Base-by-base conservation (phyloP, 2,113 vertebrate genomes). In the Agapornis roseicollis region DNA sequence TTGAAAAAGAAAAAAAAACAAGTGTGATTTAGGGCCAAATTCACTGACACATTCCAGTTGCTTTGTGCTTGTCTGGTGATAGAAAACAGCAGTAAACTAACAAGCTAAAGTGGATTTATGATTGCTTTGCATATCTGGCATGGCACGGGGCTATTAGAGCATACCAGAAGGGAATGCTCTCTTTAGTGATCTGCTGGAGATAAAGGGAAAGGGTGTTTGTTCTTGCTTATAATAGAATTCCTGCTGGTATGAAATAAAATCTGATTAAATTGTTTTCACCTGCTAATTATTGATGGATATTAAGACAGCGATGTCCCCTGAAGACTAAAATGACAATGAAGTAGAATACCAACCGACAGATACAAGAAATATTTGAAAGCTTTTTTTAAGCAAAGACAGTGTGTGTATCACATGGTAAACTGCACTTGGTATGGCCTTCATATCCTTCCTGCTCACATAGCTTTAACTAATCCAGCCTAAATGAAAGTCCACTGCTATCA, bases 71-170 rank as follows among this genome's bases (percentile, higher is more conserved):
- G 90, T 92, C 93, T 96, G 82, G 82, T 95, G 93, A 96, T 93
- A 90, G 82, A 93, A 96, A 94, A 79, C 92, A 96, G 92, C 96
- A 96, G 93, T 96, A 96, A 96, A 94, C 90, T 90, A 93, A 94
- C 93, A 95, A 90, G 88, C 93, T 96, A 52, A 84, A 95, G 93
- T 85, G 88, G 90, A 95, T 97, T 95, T 96, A 94, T 96, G 93
- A 94, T 88, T 80, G 88, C 88, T 92, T 96, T 91, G 85, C 92
- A 78, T 93, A 90, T 96, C 90, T 96, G 80, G 91, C 93, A 93
- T 80, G 82, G 64, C 76, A 90, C 4, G 29, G 81, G 60, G 69
- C 93, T 95, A 60, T 93, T 83, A 86, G 11, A 86, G 80, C 93
- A 96, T 96, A 90, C 88, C 92, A 94, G 80, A 93, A 90, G 56